Evolutionary conservation across 2,888 invertebrate species (phyloP).

Genomic region (Leptarthrus brevirostris): DNA sequence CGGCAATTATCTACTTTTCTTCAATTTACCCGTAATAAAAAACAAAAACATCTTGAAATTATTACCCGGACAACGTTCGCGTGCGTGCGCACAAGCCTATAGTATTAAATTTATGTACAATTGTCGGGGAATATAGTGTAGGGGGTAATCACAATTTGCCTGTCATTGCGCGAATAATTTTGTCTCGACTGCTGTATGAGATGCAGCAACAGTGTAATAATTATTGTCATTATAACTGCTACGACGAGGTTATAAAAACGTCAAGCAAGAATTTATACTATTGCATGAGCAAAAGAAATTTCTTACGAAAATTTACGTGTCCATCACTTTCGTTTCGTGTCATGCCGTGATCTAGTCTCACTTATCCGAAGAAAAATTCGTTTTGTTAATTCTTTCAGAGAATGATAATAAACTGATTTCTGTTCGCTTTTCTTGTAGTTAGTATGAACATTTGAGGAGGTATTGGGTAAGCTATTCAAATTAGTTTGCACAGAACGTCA

Average conservation of each 20-base stretch:
- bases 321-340: constrained; percentile 24
- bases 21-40: constrained; percentile 33
- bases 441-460: too few relatives aligned
- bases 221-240: constrained; percentile 27
- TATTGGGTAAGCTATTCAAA: too few relatives aligned
- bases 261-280: not conserved
- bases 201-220: not conserved
- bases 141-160: constrained; percentile 37
- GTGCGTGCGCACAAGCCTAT: constrained; percentile 35
- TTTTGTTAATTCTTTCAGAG: too few relatives aligned
- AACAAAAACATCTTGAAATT: constrained; percentile 8
- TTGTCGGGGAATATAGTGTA: not conserved
- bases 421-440: too few relatives aligned
- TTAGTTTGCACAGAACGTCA: too few relatives aligned
- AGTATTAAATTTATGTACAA: not conserved
- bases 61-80: constrained; percentile 13
- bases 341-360: too few relatives aligned
- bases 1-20: constrained; percentile 37
- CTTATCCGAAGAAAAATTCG: too few relatives aligned
- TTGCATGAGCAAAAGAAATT: constrained; percentile 27
- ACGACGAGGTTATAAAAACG: constrained; percentile 10
- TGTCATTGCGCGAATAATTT: constrained; percentile 42
- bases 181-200: constrained; percentile 14
- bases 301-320: constrained; percentile 13
- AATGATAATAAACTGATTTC: too few relatives aligned